Conservation (phyloP, 1,140 invertebrate species). For the Subanguina moxae region DNA sequence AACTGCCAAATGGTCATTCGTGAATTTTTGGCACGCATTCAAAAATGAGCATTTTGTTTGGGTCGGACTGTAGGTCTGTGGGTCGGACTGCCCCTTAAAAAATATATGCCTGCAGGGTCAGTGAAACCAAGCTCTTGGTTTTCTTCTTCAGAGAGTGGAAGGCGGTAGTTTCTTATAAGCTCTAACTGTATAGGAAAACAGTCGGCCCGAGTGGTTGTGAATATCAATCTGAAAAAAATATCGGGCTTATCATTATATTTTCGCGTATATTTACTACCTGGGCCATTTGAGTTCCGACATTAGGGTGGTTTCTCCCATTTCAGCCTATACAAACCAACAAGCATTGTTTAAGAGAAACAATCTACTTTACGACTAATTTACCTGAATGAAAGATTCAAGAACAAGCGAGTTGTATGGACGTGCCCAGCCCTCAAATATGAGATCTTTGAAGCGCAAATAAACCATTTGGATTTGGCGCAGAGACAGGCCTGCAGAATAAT, state of each 20-base stretch:
- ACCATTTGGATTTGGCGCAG: conserved; percentile 51
- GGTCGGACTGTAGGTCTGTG: too few species aligned
- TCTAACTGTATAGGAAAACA: conserved; percentile 86
- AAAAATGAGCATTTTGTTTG: too few species aligned
- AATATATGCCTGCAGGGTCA: conserved; percentile 61
- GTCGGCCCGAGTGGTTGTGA: conserved; percentile 85
- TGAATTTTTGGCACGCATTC: too few species aligned
- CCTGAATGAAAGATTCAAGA: conserved; percentile 81
- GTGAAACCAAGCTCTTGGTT: conserved; percentile 62
- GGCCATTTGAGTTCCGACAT: conserved; percentile 83
- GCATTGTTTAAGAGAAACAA: too few species aligned
- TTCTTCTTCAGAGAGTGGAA: conserved; percentile 63
- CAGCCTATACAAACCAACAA: too few species aligned
- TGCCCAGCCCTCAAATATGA: conserved; percentile 54
- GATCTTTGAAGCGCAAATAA: conserved; percentile 57
- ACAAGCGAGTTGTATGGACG: conserved; percentile 67
- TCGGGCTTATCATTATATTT: too few species aligned
- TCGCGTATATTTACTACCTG: too few species aligned
- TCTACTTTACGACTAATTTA: too few species aligned
- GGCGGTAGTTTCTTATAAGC: conserved; percentile 84
- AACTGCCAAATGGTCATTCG: too few species aligned
- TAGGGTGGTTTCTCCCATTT: conserved; percentile 76
- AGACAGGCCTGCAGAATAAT: conserved; percentile 20
- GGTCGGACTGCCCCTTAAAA: too few species aligned
- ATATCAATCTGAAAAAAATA: conserved; percentile 80